These are phyloP conservation scores for Pangasius djambal DNA, from an alignment of 2,797 vertebrate genomes.

Conservation along the genomic window DNA sequence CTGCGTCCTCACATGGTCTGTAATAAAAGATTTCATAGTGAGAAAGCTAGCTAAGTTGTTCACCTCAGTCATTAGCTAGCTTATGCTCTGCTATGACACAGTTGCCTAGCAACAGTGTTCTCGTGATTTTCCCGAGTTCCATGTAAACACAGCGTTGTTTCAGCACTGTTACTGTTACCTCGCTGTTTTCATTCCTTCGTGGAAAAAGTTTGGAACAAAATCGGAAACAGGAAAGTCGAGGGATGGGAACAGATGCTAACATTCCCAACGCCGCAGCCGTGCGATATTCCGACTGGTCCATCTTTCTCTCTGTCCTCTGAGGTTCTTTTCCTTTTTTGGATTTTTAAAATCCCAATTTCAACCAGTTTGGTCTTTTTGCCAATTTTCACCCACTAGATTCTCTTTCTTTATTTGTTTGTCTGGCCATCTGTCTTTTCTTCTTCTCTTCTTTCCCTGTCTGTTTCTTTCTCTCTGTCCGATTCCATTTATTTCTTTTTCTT, in stretches of 20 bases:
- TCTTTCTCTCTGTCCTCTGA: neutral
- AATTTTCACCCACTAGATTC: conserved; percentile 6
- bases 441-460: neutral
- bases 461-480: neutral
- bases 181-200: neutral
- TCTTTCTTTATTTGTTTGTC: neutral
- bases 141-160: neutral
- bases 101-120: conserved; percentile 4
- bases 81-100: neutral
- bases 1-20: neutral
- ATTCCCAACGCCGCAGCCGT: neutral
- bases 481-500: neutral
- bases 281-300: neutral
- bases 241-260: neutral
- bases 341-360: neutral
- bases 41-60: neutral
- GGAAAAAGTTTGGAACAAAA: neutral
- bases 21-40: neutral
- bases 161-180: neutral
- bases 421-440: neutral
- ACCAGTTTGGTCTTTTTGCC: neutral
- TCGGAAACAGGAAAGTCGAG: neutral
- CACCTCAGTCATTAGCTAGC: neutral
- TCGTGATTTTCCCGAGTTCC: neutral
- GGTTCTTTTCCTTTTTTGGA: neutral